A percentile compares a stretch with the other conserved stretches of the same genome.
Conservation (phyloP, 2,113 vertebrate species). For the Cariama cristata region DNA sequence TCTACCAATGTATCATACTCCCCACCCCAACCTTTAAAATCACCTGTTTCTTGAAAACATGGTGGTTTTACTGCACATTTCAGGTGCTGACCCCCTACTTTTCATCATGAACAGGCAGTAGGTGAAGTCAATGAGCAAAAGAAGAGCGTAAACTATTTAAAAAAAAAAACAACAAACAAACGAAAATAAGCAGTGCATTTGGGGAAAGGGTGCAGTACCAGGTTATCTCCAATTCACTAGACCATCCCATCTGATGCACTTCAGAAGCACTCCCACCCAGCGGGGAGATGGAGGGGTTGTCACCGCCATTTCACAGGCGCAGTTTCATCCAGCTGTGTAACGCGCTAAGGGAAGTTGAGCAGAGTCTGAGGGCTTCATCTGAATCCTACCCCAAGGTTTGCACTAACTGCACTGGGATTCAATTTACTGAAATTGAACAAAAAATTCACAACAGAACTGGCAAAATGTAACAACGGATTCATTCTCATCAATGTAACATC, state of each 20-base stretch:
- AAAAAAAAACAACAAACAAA: too few relatives aligned
- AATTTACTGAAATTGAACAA: background rate
- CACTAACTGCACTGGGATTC: background rate
- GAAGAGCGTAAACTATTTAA: background rate
- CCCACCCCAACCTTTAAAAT: background rate
- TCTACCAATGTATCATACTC: background rate
- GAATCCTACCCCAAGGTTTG: background rate
- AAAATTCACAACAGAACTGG: background rate
- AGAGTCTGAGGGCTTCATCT: background rate
- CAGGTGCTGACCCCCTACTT: background rate
- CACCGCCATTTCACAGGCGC: background rate
- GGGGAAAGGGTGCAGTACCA: background rate
- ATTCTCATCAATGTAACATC: conserved; percentile 17
- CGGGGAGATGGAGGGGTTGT: background rate
- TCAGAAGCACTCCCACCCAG: background rate
- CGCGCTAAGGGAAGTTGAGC: rapidly evolving
- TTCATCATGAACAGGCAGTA: background rate
- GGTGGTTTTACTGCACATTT: background rate
- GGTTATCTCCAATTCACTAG: background rate
- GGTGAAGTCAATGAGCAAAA: background rate
- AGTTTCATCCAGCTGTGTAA: background rate
- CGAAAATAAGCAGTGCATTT: background rate
- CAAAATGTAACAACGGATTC: background rate
- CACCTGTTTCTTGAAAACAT: background rate
- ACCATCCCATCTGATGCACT: background rate